phyloP scores from a whole-genome alignment of 2,888 invertebrate species.

The Kryphioiulus occultus region DNA sequence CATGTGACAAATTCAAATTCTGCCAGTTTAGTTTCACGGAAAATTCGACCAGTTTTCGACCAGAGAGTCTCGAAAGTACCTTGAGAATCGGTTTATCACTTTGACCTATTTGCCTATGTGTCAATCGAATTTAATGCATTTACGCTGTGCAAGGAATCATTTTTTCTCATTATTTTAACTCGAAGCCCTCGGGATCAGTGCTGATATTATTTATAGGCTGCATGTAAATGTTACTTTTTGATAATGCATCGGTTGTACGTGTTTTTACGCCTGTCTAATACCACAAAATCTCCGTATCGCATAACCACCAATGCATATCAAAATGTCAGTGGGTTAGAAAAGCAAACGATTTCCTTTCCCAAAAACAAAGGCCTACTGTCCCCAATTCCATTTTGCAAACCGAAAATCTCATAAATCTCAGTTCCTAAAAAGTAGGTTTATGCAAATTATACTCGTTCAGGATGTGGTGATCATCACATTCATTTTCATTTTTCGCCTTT shows the following conservation, averaged over 20 bases:
- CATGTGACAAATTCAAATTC: too few relatives aligned
- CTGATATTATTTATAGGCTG: too few relatives aligned
- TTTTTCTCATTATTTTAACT: too few relatives aligned
- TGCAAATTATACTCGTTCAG: not conserved
- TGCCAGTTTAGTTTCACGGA: too few relatives aligned
- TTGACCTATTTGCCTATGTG: too few relatives aligned
- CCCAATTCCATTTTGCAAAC: not conserved
- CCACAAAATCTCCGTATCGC: not conserved
- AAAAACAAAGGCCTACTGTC: not conserved
- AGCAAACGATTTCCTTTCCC: not conserved
- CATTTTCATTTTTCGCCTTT: not conserved
- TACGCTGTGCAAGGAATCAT: too few relatives aligned
- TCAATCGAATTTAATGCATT: too few relatives aligned
- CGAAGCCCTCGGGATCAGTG: too few relatives aligned
- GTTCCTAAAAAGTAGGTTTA: slow-evolving; percentile 1
- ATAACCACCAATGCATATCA: not conserved
- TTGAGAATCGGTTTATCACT: too few relatives aligned
- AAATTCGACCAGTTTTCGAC: too few relatives aligned
- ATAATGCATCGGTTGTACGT: not conserved
- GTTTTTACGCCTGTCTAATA: not conserved
- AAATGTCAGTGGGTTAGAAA: slow-evolving; percentile 28
- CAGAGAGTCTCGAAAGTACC: too few relatives aligned
- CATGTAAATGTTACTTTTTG: too few relatives aligned
- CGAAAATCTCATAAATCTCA: not conserved
- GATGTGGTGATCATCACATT: slow-evolving; percentile 11